Conservation (phyloP, 2,888 invertebrate species). For the Ferrisia virgata region DNA sequence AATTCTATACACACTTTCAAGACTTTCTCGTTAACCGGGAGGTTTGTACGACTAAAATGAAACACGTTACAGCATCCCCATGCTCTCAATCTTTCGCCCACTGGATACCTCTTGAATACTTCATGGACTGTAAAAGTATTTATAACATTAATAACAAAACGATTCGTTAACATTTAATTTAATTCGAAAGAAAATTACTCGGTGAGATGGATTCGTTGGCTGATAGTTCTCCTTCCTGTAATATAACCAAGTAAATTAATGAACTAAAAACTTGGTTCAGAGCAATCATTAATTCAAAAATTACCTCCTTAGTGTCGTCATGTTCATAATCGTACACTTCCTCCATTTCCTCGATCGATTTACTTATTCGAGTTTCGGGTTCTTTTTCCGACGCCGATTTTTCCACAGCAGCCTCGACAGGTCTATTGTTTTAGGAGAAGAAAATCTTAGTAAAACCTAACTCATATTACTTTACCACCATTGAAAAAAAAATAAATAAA, state of each 20-base stretch:
- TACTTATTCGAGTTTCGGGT: not conserved
- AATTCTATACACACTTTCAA: slow-evolving; percentile 1
- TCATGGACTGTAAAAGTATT: slow-evolving; percentile 20
- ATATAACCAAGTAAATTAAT: slow-evolving; percentile 1
- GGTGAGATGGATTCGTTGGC: slow-evolving; percentile 41
- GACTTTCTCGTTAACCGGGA: not conserved
- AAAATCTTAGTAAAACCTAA: not conserved
- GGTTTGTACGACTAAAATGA: slow-evolving; percentile 14
- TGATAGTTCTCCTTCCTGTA: slow-evolving; percentile 45
- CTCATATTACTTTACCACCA: no score
- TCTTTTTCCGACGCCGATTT: not conserved
- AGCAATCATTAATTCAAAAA: not conserved
- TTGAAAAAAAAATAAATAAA: no score
- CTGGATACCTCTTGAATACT: slow-evolving; percentile 35
- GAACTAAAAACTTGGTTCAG: not conserved
- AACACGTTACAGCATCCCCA: slow-evolving; percentile 36
- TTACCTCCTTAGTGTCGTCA: slow-evolving; percentile 43
- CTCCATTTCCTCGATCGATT: slow-evolving; percentile 31
- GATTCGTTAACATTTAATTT: not conserved
- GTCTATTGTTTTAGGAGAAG: not conserved
- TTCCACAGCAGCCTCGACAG: not conserved
- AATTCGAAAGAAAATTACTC: slow-evolving; percentile 15
- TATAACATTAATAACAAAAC: not conserved
- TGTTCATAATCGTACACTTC: slow-evolving; percentile 43
- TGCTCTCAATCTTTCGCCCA: not conserved